Percentiles rank a stretch among this genome's conserved stretches.
Evolutionary conservation across 2,113 vertebrate genomes (phyloP).

Genomic region (Sinocyclocheilus anophthalmus): DNA sequence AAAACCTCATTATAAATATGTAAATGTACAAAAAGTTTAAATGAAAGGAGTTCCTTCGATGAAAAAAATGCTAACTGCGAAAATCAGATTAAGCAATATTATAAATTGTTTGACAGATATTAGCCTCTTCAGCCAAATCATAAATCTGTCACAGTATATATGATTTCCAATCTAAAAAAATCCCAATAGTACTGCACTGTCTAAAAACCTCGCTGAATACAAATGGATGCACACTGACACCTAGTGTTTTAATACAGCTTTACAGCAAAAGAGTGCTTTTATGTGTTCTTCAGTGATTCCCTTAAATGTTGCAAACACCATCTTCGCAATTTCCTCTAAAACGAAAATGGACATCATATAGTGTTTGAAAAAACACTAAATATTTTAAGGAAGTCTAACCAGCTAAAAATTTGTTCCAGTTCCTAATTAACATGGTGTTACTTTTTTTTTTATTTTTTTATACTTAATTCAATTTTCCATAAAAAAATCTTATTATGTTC

Average conservation of each 20-base stretch:
- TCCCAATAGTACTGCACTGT: no score
- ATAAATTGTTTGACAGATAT: background rate
- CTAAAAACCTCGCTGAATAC: background rate
- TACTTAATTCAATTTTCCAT: no score
- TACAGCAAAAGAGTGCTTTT: background rate
- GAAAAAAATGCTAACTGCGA: background rate
- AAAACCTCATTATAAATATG: background rate
- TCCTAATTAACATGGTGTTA: background rate
- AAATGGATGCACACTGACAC: slow-evolving; percentile 35
- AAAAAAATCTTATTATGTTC: background rate
- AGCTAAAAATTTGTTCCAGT: background rate
- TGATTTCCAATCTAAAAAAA: background rate
- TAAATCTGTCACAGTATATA: background rate
- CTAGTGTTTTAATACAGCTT: slow-evolving; percentile 40
- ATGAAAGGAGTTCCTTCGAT: background rate
- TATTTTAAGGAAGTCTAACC: background rate
- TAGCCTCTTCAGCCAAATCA: background rate
- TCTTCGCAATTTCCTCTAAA: background rate
- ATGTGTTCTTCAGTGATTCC: background rate
- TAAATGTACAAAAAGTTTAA: background rate
- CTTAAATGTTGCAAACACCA: background rate
- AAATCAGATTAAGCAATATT: background rate
- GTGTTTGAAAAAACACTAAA: background rate
- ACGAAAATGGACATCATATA: background rate
- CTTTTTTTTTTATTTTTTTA: no score